Conservation (phyloP, 92 coral and sea anemone species). For the Actinernus sp. region DNA sequence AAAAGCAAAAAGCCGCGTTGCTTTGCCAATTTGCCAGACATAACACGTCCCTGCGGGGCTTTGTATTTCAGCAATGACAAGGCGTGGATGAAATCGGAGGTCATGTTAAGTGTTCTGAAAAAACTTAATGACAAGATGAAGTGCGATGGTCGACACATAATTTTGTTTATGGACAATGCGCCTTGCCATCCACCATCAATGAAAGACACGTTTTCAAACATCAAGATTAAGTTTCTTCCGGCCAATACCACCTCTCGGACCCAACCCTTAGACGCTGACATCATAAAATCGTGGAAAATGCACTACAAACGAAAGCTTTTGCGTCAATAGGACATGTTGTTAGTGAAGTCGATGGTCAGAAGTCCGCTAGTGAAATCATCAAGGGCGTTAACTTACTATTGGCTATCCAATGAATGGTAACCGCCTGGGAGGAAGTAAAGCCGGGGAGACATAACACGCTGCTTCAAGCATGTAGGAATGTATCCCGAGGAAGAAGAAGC, state of each 20-base stretch:
- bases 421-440: slow-evolving; percentile 48
- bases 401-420: slow-evolving; percentile 42
- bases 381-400: slow-evolving; percentile 28
- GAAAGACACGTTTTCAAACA: slow-evolving; percentile 35
- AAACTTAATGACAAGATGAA: slow-evolving; percentile 22
- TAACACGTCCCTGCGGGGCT: not conserved
- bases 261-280: slow-evolving; percentile 47
- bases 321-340: slow-evolving; percentile 18
- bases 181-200: slow-evolving; percentile 29
- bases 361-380: slow-evolving; percentile 7
- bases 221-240: slow-evolving; percentile 23
- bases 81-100: slow-evolving; percentile 46
- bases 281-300: slow-evolving; percentile 39
- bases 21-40: slow-evolving; percentile 18
- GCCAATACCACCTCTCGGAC: slow-evolving; percentile 22
- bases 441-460: not conserved
- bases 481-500: not conserved
- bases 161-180: slow-evolving; percentile 40
- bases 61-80: slow-evolving; percentile 37
- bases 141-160: slow-evolving; percentile 16
- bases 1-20: slow-evolving; percentile 43
- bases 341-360: slow-evolving; percentile 4
- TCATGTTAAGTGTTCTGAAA: slow-evolving; percentile 30
- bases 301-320: slow-evolving; percentile 41
- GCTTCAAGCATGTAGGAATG: not conserved